Base-by-base conservation (phyloP, 2,113 vertebrate genomes). In the Cyphomyrus plagiostoma region DNA sequence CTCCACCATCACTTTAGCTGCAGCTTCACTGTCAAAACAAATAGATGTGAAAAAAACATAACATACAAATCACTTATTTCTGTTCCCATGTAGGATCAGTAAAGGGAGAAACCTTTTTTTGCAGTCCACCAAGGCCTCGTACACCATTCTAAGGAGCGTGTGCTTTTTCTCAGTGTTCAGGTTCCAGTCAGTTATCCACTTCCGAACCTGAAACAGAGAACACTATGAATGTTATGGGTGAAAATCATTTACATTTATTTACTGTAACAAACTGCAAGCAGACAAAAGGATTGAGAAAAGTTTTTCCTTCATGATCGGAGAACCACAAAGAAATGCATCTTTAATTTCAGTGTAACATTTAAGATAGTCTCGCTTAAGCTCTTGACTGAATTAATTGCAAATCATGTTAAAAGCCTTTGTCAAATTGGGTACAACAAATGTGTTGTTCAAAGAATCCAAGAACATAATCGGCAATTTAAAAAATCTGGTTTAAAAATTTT, bases 1-100 rank as follows among this genome's bases (percentile, higher is more conserved):
- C 92, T 99, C 98, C 90, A 99, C 98, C 98, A 99, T 99, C 90
- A 99, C 97, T 93, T 99, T 99, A n/a, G 98, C 98, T 91, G 98
- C 98, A 83, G 97, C 90, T 85, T 99, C 98, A 92, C 98, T 99
- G 62, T 30, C 26, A 70, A 92, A 2, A 91, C 19, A 89, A 15
- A 82, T 9, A 80, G 17, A 90, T 3, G 10, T 46, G 66, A 21
- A 88, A 39, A 58, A 35, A 52, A 48, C 0, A 4, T 4, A n/a
- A 26, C 19, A 89, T 10, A 85, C 11, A 7, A 50, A 58, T 45
- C 39, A 56, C 74, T 46, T 2, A 88, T 45, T 62, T 13, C 39
- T 85, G 42, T 13, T 45, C 19, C n/a, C 10, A 87, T 17, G 10
- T 35, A 5, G 19, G 15, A 48, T 3, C 5, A 9, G 1, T 5